Conservation (phyloP, 2,888 invertebrate species). For the Coenonympha arcania region DNA sequence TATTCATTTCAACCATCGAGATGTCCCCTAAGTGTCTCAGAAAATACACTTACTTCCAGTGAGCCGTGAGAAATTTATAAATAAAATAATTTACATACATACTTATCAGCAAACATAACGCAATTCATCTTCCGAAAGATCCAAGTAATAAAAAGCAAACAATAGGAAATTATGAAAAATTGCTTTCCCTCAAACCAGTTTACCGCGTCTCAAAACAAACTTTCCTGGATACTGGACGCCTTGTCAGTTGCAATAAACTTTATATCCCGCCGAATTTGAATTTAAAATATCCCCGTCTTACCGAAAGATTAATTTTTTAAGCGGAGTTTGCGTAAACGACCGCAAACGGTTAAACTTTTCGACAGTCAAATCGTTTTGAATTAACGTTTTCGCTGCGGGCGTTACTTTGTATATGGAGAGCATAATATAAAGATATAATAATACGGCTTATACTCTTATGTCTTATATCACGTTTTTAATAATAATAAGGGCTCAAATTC, state of each 20-base stretch:
- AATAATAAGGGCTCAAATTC: too few relatives aligned
- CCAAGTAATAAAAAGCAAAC: neutral
- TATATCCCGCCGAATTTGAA: constrained; percentile 43
- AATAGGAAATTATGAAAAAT: neutral
- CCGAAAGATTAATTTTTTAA: constrained; percentile 48
- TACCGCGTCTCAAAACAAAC: constrained; percentile 21
- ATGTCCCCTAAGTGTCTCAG: too few relatives aligned
- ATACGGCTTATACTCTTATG: neutral
- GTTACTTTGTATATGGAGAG: neutral
- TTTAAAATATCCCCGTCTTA: constrained; percentile 40
- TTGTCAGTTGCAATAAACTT: constrained; percentile 38
- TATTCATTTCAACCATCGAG: too few relatives aligned
- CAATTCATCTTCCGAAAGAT: neutral
- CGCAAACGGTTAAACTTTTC: constrained; percentile 53
- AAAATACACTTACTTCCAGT: too few relatives aligned
- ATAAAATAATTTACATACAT: too few relatives aligned
- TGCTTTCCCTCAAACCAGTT: constrained; percentile 13
- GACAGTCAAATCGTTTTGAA: constrained; percentile 54
- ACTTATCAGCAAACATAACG: neutral
- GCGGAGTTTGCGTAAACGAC: constrained; percentile 42
- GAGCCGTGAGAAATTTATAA: too few relatives aligned
- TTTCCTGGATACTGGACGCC: constrained; percentile 9
- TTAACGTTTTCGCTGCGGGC: constrained; percentile 39
- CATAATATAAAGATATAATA: neutral
- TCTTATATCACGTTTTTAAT: too few relatives aligned